Conservation (phyloP, 2,888 invertebrate species). For the Julus scandinavius region DNA sequence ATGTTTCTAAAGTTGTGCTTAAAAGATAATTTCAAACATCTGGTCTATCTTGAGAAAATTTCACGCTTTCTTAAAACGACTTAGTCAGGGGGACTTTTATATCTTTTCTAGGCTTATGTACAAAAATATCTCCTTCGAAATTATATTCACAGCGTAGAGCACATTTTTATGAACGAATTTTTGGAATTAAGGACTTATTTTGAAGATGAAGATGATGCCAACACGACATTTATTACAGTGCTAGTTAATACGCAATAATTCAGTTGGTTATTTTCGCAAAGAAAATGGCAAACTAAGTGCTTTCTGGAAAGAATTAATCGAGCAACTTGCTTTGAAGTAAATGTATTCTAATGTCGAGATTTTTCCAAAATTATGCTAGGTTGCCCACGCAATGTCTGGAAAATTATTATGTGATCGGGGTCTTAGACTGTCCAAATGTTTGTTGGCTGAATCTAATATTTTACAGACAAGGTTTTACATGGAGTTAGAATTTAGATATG, state of each 20-base stretch:
- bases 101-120: not conserved
- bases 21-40: slow-evolving; percentile 34
- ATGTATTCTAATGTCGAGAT: not conserved
- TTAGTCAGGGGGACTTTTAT: slow-evolving; percentile 14
- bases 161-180: not conserved
- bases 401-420: not conserved
- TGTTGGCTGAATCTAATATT: not conserved
- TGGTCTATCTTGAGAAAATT: slow-evolving; percentile 5
- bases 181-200: slow-evolving; percentile 2
- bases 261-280: not conserved
- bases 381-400: not conserved
- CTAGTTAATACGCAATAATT: not conserved
- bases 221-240: not conserved
- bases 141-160: not conserved
- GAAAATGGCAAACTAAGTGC: not conserved
- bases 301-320: not conserved
- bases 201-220: slow-evolving; percentile 12
- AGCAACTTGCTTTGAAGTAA: not conserved
- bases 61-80: slow-evolving; percentile 24
- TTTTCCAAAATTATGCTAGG: not conserved
- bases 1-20: not conserved
- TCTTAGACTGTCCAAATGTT: not conserved
- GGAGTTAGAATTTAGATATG: not conserved
- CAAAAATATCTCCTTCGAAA: not conserved
- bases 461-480: not conserved